Base-by-base conservation (phyloP, 2,888 invertebrate species). In the Oscheius onirici region DNA sequence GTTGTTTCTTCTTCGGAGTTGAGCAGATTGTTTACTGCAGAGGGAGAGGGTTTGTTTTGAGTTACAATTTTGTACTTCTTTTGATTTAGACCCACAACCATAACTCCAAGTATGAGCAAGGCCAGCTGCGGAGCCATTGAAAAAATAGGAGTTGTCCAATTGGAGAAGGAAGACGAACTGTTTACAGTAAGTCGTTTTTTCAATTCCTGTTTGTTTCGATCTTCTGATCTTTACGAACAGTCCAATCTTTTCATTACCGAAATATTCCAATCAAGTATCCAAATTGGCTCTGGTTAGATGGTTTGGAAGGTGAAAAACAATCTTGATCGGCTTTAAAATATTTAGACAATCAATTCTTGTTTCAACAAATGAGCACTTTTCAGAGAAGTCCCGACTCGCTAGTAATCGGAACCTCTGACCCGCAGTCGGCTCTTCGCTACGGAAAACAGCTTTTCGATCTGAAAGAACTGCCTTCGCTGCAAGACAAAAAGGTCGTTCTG, bases 21-120 rank as follows among this genome's bases (percentile, higher is more conserved):
- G 72, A 76, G 43, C 76, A 75, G 24, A 46, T 79, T 22, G 69
- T 74, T n/a, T 75, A 73, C 49, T 66, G 54, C 15, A 71, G 73
- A n/a, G 68, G 70, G n/a, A 57, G 75, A 60, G 77, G 79, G 74
- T 76, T 24, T 43, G 68, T 24, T 10, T 58, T 68, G 11, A 22
- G 3, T 54, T 3, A 22, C 5, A 17, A 22, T 28, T 34, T n/a
- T 26, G 8, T 22, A 26, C n/a, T n/a, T 20, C 43, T 8, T 28
- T n/a, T 8, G n/a, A 6, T 78, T 55, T 55, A 77, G 79, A 15
- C 80, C 80, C 15, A 71, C 72, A 20, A 13, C 46, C 2, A 71
- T 80, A n/a, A 80, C 80, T 43, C 77, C 78, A 0, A 71, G 72
- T 10, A 80, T 80, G 78, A 78, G 77, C 70, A 78, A 78, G 46